Base-by-base conservation (phyloP, 2,797 vertebrate genomes). In the Taenioides sp. region DNA sequence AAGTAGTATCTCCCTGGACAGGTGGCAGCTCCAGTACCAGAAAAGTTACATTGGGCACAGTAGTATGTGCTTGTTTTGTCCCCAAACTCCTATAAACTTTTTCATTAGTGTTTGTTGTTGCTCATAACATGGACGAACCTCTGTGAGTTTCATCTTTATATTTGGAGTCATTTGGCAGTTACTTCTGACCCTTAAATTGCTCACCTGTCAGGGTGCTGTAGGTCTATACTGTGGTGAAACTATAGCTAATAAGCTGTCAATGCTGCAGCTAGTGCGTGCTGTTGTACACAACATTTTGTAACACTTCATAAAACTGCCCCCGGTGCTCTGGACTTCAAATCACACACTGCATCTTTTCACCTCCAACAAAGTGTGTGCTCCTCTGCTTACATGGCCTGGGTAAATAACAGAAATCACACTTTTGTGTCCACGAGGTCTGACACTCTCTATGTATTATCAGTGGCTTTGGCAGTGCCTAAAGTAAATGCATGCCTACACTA, bases 301-400 rank as follows among this genome's bases (percentile, higher is more conserved):
- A 78, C 79, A 70, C 82, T 83, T 82, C 76, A 84, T 85, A 75
- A 84, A 84, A 74, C 59, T 80, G 72, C 75, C 82, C 78, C 70
- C 28, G 68, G 75, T 80, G 80, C 67, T 77, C 80, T 84, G 72
- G 76, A 74, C 70, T 59, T 81, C 73, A 83, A 59, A 54, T 23
- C 50, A 71, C 71, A 84, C 79, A 86, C 78, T 85, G 57, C 73
- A 81, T 72, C 72, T 86, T 73, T 72, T 80, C 72, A 67, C 80
- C 72, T 78, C 69, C 75, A 81, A 80, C 74, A 87, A 84, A 65
- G 67, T 69, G 52, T 40, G 52, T 55, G 28, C 79, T 66, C 71
- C 80, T 37, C 9, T 73, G 72, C 71, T 16, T 54, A 62, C 57
- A 73, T 67, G 71, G 79, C 74, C 69, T 83, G 77, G 76, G 80